Evolutionary conservation across 2,797 vertebrate genomes (phyloP), one percentile per base, ranked within the genome.

Genomic region (Thalassophryne amazonica): DNA sequence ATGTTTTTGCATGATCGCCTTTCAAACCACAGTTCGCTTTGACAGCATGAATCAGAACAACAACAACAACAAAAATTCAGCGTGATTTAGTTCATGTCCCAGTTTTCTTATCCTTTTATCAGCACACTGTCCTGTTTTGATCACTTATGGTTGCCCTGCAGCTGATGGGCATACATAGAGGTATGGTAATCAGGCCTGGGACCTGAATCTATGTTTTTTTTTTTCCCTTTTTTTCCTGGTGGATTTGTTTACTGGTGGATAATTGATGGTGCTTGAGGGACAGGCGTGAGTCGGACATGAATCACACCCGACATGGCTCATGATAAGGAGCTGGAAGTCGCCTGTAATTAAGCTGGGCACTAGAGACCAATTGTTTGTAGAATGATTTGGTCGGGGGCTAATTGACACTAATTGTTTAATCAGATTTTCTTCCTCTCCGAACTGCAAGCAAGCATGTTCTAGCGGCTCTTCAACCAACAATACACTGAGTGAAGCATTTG

Each of bases 331-430:
- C 87, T 92, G 92, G 93, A 95, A 98, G 93, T 96, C 92, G 92
- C 88, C 93, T 83, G 86, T 97, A 98, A 99, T 98, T 98, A 98
- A 98, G 93, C 92, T 76, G 84, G 93, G 93, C 95, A 95, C 95
- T 93, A 88, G 96, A 98, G 96, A 98, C 94, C 94, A 95, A 95
- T 97, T 98, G 94, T 98, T 97, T 97, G 91, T 86, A 77, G 93
- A 95, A 94, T 94, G 93, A 95, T 97, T 95, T 95, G 94, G 91
- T 94, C 89, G 88, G 88, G n/a, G 87, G 94, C 94, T 99, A 99
- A 99, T 98, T 98, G 94, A 95, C 94, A 95, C 93, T 98, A 99
- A 99, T 98, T 97, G 94, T 97, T 99, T 97, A 96, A 97, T 96
- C 95, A 93, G 94, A 96, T 95, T 96, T 98, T 93, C 92, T 93